Conservation (phyloP, 2,888 invertebrate genomes). For the Noctua janthe region DNA sequence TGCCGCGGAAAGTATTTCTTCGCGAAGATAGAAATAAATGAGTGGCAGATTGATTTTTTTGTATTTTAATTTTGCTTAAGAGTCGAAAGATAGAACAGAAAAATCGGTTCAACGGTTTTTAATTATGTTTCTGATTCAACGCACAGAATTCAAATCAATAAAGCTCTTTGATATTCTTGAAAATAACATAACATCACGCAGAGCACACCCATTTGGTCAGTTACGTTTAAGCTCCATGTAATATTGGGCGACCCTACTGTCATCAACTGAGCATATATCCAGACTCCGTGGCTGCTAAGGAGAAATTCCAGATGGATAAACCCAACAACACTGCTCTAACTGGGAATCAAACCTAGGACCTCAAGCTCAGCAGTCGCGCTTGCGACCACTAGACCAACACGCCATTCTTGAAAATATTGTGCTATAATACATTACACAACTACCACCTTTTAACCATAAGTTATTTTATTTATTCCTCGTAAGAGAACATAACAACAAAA, state of each 20-base stretch:
- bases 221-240: too few species aligned
- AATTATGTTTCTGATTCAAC: background rate
- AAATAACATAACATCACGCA: background rate
- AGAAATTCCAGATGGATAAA: too few species aligned
- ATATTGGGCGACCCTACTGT: too few species aligned
- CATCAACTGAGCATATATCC: too few species aligned
- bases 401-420: background rate
- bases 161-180: background rate
- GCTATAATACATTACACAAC: background rate
- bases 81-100: background rate
- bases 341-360: too few species aligned
- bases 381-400: background rate
- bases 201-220: too few species aligned
- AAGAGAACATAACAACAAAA: constrained; percentile 16
- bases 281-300: too few species aligned
- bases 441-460: background rate
- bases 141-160: too few species aligned
- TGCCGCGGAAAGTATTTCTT: constrained; percentile 37
- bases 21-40: constrained; percentile 16
- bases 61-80: constrained; percentile 10
- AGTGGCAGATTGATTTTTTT: constrained; percentile 33
- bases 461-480: background rate
- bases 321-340: too few species aligned
- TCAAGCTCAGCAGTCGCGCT: too few species aligned
- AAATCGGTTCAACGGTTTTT: constrained; percentile 10